Base-by-base conservation (phyloP, 1,140 invertebrate genomes). In the Zaprionus inermis region DNA sequence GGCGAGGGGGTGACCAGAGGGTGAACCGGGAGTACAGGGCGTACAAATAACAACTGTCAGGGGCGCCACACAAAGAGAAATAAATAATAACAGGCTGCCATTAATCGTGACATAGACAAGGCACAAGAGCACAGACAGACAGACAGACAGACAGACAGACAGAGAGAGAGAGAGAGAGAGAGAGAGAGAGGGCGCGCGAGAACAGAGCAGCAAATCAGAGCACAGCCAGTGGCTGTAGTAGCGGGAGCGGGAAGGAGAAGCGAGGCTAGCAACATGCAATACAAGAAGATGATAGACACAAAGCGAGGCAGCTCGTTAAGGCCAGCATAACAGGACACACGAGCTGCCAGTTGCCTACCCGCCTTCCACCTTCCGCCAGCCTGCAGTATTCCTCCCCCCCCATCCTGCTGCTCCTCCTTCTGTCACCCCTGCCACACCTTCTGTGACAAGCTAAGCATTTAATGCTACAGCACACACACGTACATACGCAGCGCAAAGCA, bases 381-480 rank as follows among this genome's bases (percentile, higher is more conserved):
- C 7, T 28, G 4, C 16, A 16, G 5, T 24, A 18, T 34, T 5
- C 10, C 20, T 36, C 30, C 24, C 12, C 9, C 11, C 18, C 14
- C 2, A 18, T 1, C n/a, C 9, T 0, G 10, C 2, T 1, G 1
- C 1, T 4, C 32, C 11, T 5, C 34, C 0, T 44, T 6, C 38
- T 46, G 28, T 30, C 44, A 20, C 59, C 22, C 65, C 69, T 60
- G 67, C 38, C 38, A 44, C 32, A n/a, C 9, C 51, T 3, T 22
- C 44, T 74, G 86, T 79, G 76, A 64, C 66, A 72, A 74, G 73
- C 64, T 77, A 83, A 86, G 80, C 79, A 79, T 78, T 88, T 89
- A 83, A 88, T 89, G 83, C 79, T 59, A 54, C 65, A 55, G 51
- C 83, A 79, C 70, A 55, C 51, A 72, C 68, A 44, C 72, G 4